Evolutionary conservation across 2,113 vertebrate genomes (phyloP).

Genomic region (Neotragus moschatus): DNA sequence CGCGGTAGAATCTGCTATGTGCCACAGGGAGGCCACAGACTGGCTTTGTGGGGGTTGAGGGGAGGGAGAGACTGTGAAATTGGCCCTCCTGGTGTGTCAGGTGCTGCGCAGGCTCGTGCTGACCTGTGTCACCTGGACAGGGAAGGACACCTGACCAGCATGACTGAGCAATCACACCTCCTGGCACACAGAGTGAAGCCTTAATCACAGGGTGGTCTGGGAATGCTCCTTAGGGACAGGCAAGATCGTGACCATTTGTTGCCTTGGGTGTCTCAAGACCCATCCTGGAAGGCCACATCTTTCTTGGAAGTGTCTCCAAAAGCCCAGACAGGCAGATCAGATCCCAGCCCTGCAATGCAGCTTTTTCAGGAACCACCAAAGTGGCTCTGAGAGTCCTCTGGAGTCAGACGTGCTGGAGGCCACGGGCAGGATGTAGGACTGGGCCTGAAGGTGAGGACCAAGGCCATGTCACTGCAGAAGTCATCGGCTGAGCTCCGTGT

Average conservation of each 20-base stretch:
- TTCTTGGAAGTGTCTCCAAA: background rate
- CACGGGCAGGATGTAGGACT: background rate
- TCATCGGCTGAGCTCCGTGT: slow-evolving; percentile 50
- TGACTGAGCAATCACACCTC: background rate
- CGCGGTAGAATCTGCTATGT: background rate
- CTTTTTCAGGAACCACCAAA: background rate
- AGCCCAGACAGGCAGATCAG: background rate
- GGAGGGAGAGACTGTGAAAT: background rate
- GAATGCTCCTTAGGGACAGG: background rate
- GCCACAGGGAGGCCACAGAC: background rate
- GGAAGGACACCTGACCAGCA: accelerated
- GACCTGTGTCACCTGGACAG: background rate
- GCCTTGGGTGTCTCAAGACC: background rate
- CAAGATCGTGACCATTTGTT: background rate
- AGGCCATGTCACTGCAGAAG: slow-evolving; percentile 62
- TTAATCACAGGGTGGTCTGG: no score
- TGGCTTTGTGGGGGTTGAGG: background rate
- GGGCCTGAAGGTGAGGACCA: background rate
- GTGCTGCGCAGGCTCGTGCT: accelerated
- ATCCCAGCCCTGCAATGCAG: background rate
- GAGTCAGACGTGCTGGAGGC: background rate
- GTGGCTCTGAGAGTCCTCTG: background rate
- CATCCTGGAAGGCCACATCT: background rate
- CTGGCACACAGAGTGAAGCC: background rate
- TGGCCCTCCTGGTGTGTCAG: no score